phyloP scores from a whole-genome alignment of 1,140 invertebrate genomes.

The Reticulitermes speratus region DNA sequence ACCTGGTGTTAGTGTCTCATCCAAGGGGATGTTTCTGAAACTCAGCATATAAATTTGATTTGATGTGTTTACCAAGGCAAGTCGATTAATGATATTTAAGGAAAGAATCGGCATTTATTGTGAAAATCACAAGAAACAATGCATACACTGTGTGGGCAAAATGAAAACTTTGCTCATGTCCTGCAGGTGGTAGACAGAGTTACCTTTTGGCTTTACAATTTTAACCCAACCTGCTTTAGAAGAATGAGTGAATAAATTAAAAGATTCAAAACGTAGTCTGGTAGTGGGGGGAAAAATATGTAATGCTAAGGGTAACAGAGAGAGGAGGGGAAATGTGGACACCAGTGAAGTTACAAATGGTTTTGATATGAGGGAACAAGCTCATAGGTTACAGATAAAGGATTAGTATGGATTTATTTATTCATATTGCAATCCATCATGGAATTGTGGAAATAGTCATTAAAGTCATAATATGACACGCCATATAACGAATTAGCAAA shows the following conservation, averaged over 20 bases:
- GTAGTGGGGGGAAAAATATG: not conserved
- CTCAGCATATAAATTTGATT: too few relatives aligned
- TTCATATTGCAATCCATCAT: not conserved
- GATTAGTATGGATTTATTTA: not conserved
- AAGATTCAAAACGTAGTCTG: not conserved
- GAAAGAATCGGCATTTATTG: too few relatives aligned
- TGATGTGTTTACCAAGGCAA: too few relatives aligned
- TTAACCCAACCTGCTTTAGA: not conserved
- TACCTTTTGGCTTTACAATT: not conserved
- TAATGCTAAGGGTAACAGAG: not conserved
- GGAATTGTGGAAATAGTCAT: not conserved
- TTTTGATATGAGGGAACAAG: not conserved
- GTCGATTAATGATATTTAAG: too few relatives aligned
- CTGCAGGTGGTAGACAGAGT: too few relatives aligned
- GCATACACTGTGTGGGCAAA: too few relatives aligned
- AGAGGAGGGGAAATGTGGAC: not conserved
- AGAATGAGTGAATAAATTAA: not conserved
- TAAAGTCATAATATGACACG: not conserved
- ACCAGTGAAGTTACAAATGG: not conserved
- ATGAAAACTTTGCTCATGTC: too few relatives aligned
- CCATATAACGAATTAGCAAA: not conserved
- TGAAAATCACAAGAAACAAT: too few relatives aligned
- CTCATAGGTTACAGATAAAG: not conserved
- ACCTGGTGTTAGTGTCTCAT: too few relatives aligned
- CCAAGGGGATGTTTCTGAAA: too few relatives aligned